phyloP scores from a whole-genome alignment of 2,888 invertebrate species.

The Rugalucina vietnamica region DNA sequence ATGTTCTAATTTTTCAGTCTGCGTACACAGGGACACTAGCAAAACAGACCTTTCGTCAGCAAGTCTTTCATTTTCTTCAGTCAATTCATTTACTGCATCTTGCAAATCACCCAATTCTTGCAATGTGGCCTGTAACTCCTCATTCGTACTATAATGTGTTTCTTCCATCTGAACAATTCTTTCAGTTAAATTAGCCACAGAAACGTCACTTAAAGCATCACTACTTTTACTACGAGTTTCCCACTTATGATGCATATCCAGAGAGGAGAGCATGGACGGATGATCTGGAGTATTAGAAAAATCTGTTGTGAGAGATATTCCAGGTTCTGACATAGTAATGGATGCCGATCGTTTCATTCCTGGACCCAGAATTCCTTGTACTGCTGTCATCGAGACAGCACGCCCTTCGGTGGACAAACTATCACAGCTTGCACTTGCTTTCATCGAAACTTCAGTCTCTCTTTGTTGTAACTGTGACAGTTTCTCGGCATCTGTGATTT shows the following conservation, averaged over 20 bases:
- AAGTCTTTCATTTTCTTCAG: slow-evolving; percentile 93
- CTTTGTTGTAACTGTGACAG: slow-evolving; percentile 79
- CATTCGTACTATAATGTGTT: slow-evolving; percentile 88
- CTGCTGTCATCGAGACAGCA: slow-evolving; percentile 43
- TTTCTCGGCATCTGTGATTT: slow-evolving; percentile 84
- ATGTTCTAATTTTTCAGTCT: slow-evolving; percentile 96
- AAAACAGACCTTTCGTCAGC: slow-evolving; percentile 95
- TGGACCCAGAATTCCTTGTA: slow-evolving; percentile 49
- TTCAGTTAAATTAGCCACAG: slow-evolving; percentile 94
- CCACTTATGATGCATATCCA: slow-evolving; percentile 86
- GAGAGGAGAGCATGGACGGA: slow-evolving; percentile 73
- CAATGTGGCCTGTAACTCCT: slow-evolving; percentile 91
- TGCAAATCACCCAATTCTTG: slow-evolving; percentile 96
- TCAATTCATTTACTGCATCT: slow-evolving; percentile 93
- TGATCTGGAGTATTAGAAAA: slow-evolving; percentile 77
- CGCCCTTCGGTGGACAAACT: slow-evolving; percentile 76
- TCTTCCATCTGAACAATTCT: slow-evolving; percentile 97
- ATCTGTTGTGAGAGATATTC: slow-evolving; percentile 75
- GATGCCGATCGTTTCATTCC: slow-evolving; percentile 70
- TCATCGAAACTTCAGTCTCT: slow-evolving; percentile 50
- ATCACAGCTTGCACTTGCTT: slow-evolving; percentile 76
- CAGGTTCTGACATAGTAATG: slow-evolving; percentile 77
- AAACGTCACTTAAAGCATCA: slow-evolving; percentile 90
- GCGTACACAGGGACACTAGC: slow-evolving; percentile 94
- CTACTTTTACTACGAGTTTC: slow-evolving; percentile 94